Evolutionary conservation across 2,113 vertebrate species (phyloP).

Genomic region (Neolamprologus longior): DNA sequence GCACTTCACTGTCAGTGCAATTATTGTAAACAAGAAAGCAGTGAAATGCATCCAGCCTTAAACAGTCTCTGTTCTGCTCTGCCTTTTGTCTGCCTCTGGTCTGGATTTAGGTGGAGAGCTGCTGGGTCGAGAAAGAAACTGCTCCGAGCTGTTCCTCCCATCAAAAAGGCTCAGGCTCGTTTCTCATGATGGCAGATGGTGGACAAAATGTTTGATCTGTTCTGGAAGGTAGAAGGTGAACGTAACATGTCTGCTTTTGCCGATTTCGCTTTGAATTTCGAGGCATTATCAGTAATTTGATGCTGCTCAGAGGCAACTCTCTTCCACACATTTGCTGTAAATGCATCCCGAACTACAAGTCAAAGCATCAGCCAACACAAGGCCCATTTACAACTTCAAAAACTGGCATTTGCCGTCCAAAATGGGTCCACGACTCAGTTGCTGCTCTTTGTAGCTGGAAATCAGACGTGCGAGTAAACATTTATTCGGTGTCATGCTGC

Average conservation of each 20-base stretch:
- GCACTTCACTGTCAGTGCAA: neutral
- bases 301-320: neutral
- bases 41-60: neutral
- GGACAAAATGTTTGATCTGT: neutral
- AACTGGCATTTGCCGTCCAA: neutral
- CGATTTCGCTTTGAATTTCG: fast-evolving
- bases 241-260: fast-evolving
- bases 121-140: neutral
- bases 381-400: neutral
- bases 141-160: neutral
- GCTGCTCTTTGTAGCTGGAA: neutral
- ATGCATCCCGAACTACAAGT: fast-evolving
- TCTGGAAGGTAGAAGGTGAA: neutral
- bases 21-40: neutral
- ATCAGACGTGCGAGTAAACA: neutral
- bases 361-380: neutral
- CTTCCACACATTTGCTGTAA: neutral
- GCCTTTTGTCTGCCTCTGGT: neutral
- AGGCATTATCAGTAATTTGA: neutral
- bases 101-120: neutral
- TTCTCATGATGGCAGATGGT: neutral
- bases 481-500: fast-evolving
- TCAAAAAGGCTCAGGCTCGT: neutral
- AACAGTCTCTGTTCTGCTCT: neutral
- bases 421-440: neutral